These are phyloP conservation scores for Lerista edwardsae DNA, from an alignment of 2,797 vertebrate genomes.

Conservation along the genomic window DNA sequence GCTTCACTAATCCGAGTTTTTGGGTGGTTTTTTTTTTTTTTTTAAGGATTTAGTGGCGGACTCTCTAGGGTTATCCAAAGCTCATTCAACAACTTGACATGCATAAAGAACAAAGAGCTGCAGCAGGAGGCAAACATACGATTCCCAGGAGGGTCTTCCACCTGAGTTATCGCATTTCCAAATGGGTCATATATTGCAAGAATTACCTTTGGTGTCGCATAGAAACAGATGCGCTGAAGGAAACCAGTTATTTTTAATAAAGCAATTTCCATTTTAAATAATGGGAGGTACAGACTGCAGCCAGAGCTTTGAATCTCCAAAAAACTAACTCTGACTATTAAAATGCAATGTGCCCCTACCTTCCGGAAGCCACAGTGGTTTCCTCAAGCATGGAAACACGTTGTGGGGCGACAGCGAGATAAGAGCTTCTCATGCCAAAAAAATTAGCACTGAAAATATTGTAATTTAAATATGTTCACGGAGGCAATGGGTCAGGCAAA, in stretches of 20 bases:
- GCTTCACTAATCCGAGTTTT: neutral
- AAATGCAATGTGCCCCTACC: neutral
- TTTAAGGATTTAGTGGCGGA: constrained; percentile 53
- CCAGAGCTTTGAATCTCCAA: constrained; percentile 36
- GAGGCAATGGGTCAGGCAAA: neutral
- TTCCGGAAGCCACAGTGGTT: neutral
- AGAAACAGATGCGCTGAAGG: constrained; percentile 52
- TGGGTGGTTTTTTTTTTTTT: neutral
- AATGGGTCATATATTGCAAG: constrained; percentile 59
- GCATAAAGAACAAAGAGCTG: constrained; percentile 40
- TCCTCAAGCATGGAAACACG: constrained; percentile 2
- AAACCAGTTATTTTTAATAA: constrained; percentile 59
- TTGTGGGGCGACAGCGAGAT: neutral
- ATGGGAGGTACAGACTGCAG: constrained; percentile 27
- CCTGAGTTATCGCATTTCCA: constrained; percentile 57
- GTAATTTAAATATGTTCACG: constrained; percentile 46
- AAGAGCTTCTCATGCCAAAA: constrained; percentile 54
- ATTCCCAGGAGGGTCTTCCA: constrained; percentile 48
- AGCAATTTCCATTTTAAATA: constrained; percentile 57
- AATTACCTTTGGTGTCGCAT: constrained; percentile 64
- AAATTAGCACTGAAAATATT: constrained; percentile 51
- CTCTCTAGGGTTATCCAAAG: constrained; percentile 35
- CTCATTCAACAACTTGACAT: constrained; percentile 53
- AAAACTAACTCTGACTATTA: constrained; percentile 3
- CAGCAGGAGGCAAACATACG: constrained; percentile 1